Evolutionary conservation across 2,113 vertebrate genomes (phyloP), one percentile per base, ranked within the genome.

Genomic region (Gasterosteus aculeatus): DNA sequence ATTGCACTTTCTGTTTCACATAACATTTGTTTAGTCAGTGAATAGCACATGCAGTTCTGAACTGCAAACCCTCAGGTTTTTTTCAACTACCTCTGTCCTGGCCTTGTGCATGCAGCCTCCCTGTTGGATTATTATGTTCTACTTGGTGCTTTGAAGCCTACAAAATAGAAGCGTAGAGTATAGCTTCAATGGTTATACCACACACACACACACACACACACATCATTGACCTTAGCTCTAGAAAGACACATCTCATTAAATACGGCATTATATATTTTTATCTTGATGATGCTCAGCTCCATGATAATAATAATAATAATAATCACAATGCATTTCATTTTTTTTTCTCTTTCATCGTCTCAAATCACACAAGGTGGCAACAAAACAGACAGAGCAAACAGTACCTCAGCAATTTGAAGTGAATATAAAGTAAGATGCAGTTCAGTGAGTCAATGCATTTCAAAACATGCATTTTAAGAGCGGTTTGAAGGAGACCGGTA

Each of bases 1-100:
- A 65, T 69, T 72, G 35, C 67, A 68, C 64, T 56, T 57, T 80
- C 66, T 78, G 65, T 73, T 84, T 82, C 68, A 75, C 71, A 78
- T 82, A 77, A 70, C 42, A 79, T 64, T 67, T 66, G 77, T 83
- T 67, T 8, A 35, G 66, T 70, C 63, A 63, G 33, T 61, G 79
- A 79, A 79, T 68, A 77, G 68, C 44, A 46, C 11, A 7, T 56
- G 72, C 59, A 29, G 44, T 76, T 80, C 76, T 70, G 70, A 77
- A 74, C 62, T 72, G 64, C 61, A 82, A 78, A 82, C 22, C 56
- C 18, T 79, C 31, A 77, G 49, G 71, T 78, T 65, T 80, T 56
- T 80, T 63, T 77, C 61, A 63, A 81, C 71, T 39, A 16, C 57
- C 76, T 68, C 64, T 49, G 62, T 33, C 64, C 57, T 33, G 56